phyloP scores from a whole-genome alignment of 1,140 invertebrate genomes.

The Chrysopa pallens region DNA sequence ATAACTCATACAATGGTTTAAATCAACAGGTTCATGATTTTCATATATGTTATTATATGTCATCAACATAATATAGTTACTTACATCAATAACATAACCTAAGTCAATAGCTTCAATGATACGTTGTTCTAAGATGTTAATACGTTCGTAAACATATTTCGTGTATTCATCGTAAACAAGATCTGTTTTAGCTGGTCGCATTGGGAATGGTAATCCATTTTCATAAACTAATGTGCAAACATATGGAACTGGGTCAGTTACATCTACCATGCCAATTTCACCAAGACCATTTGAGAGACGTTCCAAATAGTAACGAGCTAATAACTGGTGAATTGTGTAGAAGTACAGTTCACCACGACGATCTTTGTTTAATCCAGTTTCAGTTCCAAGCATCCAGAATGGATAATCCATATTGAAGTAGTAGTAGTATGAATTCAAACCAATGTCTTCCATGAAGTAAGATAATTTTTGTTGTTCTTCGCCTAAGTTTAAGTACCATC shows the following conservation, averaged over 20 bases:
- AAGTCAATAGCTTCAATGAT: constrained; percentile 28
- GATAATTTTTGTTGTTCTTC: constrained; percentile 36
- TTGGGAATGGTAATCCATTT: constrained; percentile 44
- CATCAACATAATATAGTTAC: no score
- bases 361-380: constrained; percentile 27
- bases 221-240: constrained; percentile 39
- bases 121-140: constrained; percentile 23
- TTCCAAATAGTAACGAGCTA: constrained; percentile 46
- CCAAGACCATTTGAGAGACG: constrained; percentile 40
- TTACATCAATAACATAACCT: constrained; percentile 19
- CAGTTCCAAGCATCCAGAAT: constrained; percentile 31
- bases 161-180: constrained; percentile 9
- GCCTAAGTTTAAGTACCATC: constrained; percentile 25
- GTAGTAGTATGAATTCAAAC: constrained; percentile 49
- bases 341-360: constrained; percentile 35
- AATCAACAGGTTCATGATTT: no score
- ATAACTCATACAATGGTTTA: no score
- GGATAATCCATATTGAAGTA: constrained; percentile 47
- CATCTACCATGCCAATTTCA: constrained; percentile 36
- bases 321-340: constrained; percentile 33
- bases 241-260: constrained; percentile 36
- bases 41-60: no score
- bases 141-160: constrained; percentile 7
- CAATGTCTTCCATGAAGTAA: constrained; percentile 55
- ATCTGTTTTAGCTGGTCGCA: constrained; percentile 29